Conservation (phyloP, 2,888 invertebrate species). For the Drosophila setosimentum region DNA sequence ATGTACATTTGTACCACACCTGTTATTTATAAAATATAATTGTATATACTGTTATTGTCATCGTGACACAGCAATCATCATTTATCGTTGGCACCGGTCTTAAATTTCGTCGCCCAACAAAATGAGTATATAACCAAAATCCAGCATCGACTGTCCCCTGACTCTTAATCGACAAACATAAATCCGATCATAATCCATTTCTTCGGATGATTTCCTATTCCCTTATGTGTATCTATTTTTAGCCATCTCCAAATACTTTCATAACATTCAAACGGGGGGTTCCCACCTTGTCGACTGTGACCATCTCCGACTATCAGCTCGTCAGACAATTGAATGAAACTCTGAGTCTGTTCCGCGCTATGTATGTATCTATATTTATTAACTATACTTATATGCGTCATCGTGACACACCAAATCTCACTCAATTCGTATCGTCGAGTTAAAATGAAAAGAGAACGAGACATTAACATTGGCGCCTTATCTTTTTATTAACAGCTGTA, state of each 20-base stretch:
- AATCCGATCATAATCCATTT: not conserved
- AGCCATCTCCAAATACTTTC: not conserved
- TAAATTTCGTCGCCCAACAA: too few relatives aligned
- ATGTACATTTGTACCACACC: not conserved
- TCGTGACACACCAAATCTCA: slow-evolving; percentile 10
- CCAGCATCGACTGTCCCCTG: too few relatives aligned
- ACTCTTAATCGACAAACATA: too few relatives aligned
- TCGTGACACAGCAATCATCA: slow-evolving; percentile 3
- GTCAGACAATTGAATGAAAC: not conserved
- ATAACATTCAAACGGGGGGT: not conserved
- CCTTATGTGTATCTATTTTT: not conserved
- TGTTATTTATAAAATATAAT: not conserved
- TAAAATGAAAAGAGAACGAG: slow-evolving; percentile 24
- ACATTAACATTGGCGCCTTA: slow-evolving; percentile 3
- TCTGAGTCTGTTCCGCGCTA: not conserved
- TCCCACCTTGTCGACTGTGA: not conserved
- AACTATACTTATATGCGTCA: too few relatives aligned
- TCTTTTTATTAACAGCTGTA: slow-evolving; percentile 23
- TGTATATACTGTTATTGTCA: too few relatives aligned
- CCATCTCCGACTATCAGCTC: not conserved
- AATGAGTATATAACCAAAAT: too few relatives aligned
- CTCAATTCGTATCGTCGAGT: not conserved
- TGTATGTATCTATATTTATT: not conserved
- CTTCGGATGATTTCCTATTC: not conserved
- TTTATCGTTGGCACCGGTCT: too few relatives aligned